phyloP scores from a whole-genome alignment of 2,888 invertebrate species.

The Drymonia ruficornis region DNA sequence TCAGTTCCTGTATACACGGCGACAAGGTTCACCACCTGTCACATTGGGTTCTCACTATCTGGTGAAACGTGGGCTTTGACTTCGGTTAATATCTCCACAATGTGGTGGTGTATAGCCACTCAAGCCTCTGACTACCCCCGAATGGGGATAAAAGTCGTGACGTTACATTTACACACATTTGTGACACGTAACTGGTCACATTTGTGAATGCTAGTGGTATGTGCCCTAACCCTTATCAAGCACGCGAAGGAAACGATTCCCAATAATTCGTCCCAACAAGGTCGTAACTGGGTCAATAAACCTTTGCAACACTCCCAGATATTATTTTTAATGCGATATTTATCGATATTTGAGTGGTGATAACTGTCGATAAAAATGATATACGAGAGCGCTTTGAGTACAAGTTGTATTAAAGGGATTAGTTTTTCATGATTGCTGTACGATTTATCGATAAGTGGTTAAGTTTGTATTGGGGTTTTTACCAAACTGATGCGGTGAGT shows the following conservation, averaged over 20 bases:
- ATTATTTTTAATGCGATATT: constrained; percentile 1
- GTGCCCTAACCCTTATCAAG: neutral
- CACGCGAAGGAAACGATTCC: constrained; percentile 3
- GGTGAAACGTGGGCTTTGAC: no score
- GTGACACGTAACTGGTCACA: no score
- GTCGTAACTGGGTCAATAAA: constrained; percentile 13
- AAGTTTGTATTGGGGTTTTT: neutral
- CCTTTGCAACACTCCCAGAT: constrained; percentile 1
- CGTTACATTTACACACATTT: no score
- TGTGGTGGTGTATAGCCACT: no score
- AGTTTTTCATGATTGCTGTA: neutral
- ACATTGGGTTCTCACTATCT: no score
- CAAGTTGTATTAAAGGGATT: neutral
- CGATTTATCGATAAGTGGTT: neutral
- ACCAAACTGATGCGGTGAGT: neutral
- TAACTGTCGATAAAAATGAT: constrained; percentile 3
- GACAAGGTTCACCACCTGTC: no score
- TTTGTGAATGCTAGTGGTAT: neutral
- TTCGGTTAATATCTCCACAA: no score
- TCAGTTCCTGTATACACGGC: no score
- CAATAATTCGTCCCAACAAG: constrained; percentile 3
- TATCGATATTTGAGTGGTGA: neutral
- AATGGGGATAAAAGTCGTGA: no score
- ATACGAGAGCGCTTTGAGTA: neutral
- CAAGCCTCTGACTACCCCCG: no score